Conservation (phyloP, 2,888 invertebrate genomes). For the Hyalella azteca region DNA sequence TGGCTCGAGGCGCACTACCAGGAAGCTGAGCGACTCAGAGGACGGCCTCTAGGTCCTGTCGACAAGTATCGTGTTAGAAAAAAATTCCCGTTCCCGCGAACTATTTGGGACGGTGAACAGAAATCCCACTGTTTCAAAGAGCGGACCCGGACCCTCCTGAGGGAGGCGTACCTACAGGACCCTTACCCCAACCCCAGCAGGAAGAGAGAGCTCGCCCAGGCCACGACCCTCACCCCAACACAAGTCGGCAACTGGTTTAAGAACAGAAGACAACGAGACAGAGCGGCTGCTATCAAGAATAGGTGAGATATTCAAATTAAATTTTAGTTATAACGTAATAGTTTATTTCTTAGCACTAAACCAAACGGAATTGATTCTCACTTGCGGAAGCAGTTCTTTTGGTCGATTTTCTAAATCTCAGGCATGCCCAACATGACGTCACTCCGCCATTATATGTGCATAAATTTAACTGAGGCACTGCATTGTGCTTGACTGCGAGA, state of each 20-base stretch:
- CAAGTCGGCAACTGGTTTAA: slow-evolving; percentile 96
- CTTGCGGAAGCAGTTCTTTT: too few relatives aligned
- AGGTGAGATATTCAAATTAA: slow-evolving; percentile 70
- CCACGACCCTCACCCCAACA: slow-evolving; percentile 89
- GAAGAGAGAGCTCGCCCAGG: slow-evolving; percentile 87
- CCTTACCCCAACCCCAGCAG: slow-evolving; percentile 95
- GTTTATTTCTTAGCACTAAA: too few relatives aligned
- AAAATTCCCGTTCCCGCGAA: slow-evolving; percentile 89
- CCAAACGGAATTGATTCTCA: too few relatives aligned
- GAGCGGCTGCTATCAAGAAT: slow-evolving; percentile 94
- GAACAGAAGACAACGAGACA: slow-evolving; percentile 83
- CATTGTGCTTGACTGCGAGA: too few relatives aligned
- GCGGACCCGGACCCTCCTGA: slow-evolving; percentile 86
- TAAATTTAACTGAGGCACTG: too few relatives aligned
- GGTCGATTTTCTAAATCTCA: too few relatives aligned
- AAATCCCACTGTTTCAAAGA: slow-evolving; percentile 98
- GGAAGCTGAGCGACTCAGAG: slow-evolving; percentile 88
- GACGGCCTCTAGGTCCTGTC: slow-evolving; percentile 86
- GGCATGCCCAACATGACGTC: too few relatives aligned
- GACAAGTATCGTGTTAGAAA: slow-evolving; percentile 92
- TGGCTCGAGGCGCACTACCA: slow-evolving; percentile 96
- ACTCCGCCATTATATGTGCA: too few relatives aligned
- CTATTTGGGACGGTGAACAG: slow-evolving; percentile 95
- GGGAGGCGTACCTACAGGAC: slow-evolving; percentile 98
- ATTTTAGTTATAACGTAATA: too few relatives aligned